These are phyloP conservation scores for Gymnarchus niloticus DNA, from an alignment of 2,113 vertebrate genomes.

Conservation along the genomic window DNA sequence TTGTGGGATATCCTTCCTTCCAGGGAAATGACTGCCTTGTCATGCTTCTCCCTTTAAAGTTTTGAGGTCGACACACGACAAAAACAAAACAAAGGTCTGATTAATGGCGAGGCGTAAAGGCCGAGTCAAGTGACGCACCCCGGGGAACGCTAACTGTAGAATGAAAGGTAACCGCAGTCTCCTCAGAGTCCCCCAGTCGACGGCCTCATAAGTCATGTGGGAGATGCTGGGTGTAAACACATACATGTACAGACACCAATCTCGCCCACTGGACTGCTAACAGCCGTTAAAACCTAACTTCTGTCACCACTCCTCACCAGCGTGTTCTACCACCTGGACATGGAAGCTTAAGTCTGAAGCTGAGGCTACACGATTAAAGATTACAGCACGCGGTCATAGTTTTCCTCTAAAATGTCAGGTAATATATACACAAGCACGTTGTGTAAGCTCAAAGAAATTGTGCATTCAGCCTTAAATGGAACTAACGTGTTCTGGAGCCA, in stretches of 20 bases:
- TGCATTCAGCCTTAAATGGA: background rate
- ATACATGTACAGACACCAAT: too few species aligned
- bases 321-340: too few species aligned
- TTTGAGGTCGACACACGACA: background rate
- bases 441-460: background rate
- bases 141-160: background rate
- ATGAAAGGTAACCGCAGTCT: background rate
- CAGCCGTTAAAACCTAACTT: too few species aligned
- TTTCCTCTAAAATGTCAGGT: too few species aligned
- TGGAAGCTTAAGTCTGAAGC: too few species aligned
- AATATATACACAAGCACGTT: too few species aligned
- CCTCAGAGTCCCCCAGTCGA: background rate
- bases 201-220: background rate
- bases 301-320: too few species aligned
- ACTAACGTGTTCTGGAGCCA: background rate
- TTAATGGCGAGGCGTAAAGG: background rate
- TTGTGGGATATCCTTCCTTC: slow-evolving; percentile 7
- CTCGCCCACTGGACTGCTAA: too few species aligned
- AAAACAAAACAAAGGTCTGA: background rate
- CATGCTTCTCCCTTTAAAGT: background rate
- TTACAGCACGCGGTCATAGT: too few species aligned
- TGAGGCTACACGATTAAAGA: too few species aligned
- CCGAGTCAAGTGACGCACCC: background rate
- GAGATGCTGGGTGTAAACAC: too few species aligned
- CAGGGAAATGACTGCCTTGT: background rate